Base-by-base conservation (phyloP, 2,797 vertebrate species). In the Rachycentron canadum region DNA sequence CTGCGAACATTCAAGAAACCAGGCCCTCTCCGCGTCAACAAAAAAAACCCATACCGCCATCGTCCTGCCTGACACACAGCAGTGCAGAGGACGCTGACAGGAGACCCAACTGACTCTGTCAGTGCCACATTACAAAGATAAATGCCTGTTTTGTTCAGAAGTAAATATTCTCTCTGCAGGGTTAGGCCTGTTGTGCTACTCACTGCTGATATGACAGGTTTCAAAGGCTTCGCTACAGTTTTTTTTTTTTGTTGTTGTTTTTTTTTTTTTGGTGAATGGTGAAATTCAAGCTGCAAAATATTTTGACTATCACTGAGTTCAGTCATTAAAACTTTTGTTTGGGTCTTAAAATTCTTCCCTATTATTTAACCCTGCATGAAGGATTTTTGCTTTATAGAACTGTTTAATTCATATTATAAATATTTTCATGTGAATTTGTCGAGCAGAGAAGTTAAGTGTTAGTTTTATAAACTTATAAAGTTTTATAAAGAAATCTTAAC, bases 1-100 rank as follows among this genome's bases (percentile, higher is more conserved):
- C 89, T 85, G 49, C 93, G 93, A 78, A 82, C 96, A 97, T 98
- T 98, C 96, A 95, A 95, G 34, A 87, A 84, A 79, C 69, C 69
- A 78, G 88, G 70, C 88, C 83, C 77, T 82, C 70, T 84, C 72
- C 81, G 64, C 83, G 86, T 92, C 91, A 91, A 92, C 86, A 84
- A 89, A 88, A 90, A 78, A 88, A 73, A 67, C 84, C 81, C 89
- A 45, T 68, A 75, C 84, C 19, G 72, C 61, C 75, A 60, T 55
- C 57, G 2, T 62, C 67, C 68, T 69, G 73, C 69, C 71, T 86
- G 83, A 84, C 58, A 65, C 59, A 81, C 79, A 75, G 74, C 73
- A 66, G 57, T 7, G 45, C 55, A 55, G 64, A 73, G 67, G 59
- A 89, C 67, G 60, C 59, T 69, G 71, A 78, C 81, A 59, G 68